These are phyloP conservation scores for Mesorhabditis sp. DNA, from an alignment of 2,888 invertebrate species.

Conservation along the genomic window DNA sequence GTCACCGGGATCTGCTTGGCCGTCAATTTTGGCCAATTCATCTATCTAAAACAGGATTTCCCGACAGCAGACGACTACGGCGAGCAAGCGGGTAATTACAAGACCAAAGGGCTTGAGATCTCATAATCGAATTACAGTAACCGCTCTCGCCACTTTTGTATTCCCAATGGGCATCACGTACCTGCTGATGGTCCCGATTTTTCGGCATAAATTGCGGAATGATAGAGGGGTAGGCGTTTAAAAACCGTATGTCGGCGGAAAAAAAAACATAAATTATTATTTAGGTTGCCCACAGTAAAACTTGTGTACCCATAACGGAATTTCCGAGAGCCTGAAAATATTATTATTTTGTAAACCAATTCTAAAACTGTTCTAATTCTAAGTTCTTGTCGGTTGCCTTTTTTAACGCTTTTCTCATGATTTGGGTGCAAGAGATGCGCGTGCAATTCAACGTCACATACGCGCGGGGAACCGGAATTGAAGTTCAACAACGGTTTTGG, in stretches of 20 bases:
- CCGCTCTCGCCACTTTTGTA: neutral
- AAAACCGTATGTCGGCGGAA: neutral
- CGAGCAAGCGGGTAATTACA: neutral
- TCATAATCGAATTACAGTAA: neutral
- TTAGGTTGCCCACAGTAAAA: neutral
- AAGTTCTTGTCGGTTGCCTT: neutral
- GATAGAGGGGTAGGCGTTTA: neutral
- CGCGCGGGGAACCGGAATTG: too few relatives aligned
- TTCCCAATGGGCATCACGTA: neutral
- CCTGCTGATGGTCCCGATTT: neutral
- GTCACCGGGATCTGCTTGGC: neutral
- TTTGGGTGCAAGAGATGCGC: neutral
- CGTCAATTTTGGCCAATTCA: neutral
- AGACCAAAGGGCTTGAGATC: neutral
- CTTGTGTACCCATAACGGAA: too few relatives aligned
- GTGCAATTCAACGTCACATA: too few relatives aligned
- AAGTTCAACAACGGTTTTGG: too few relatives aligned
- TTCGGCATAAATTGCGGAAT: neutral
- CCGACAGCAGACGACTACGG: neutral
- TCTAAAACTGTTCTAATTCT: too few relatives aligned
- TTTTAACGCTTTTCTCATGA: neutral
- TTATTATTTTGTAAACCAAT: too few relatives aligned
- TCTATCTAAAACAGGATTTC: neutral
- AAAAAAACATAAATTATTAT: neutral
- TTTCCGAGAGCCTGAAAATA: too few relatives aligned